These are phyloP conservation scores for Rallus crepitans DNA, from an alignment of 2,797 vertebrate genomes.

Conservation along the genomic window DNA sequence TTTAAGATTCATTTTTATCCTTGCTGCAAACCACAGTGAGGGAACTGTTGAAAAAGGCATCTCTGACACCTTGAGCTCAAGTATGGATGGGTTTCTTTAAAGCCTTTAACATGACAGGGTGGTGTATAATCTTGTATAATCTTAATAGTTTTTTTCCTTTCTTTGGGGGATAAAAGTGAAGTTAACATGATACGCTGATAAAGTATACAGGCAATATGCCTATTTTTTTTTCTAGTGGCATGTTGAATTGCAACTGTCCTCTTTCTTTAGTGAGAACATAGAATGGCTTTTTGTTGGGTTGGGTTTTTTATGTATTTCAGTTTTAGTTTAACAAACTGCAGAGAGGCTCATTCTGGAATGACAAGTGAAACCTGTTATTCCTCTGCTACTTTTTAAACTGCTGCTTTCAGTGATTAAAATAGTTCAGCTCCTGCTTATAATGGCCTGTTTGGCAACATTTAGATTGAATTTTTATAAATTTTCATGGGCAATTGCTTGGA, in stretches of 20 bases:
- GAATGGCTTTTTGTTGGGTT: neutral
- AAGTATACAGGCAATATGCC: neutral
- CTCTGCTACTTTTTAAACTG: neutral
- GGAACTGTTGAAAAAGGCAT: neutral
- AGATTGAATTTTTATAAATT: neutral
- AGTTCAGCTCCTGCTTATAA: neutral
- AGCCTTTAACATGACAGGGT: neutral
- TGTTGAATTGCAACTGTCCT: neutral
- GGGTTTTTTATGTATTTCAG: neutral
- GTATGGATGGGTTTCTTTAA: neutral
- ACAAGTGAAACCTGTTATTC: slow-evolving; percentile 38
- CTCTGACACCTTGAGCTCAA: neutral
- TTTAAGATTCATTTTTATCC: neutral
- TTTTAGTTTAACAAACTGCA: neutral
- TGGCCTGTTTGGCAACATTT: neutral
- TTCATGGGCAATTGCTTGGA: neutral
- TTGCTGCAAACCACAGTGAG: neutral
- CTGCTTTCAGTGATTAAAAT: slow-evolving; percentile 14
- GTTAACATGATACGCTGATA: neutral
- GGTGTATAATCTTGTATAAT: neutral
- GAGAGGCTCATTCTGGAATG: neutral
- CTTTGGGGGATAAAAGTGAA: neutral
- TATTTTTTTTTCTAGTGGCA: neutral
- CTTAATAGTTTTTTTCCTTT: neutral
- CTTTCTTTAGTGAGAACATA: slow-evolving; percentile 12